These are phyloP conservation scores for Platyrinchus mystaceus DNA, from an alignment of 2,797 vertebrate genomes.

Conservation along the genomic window DNA sequence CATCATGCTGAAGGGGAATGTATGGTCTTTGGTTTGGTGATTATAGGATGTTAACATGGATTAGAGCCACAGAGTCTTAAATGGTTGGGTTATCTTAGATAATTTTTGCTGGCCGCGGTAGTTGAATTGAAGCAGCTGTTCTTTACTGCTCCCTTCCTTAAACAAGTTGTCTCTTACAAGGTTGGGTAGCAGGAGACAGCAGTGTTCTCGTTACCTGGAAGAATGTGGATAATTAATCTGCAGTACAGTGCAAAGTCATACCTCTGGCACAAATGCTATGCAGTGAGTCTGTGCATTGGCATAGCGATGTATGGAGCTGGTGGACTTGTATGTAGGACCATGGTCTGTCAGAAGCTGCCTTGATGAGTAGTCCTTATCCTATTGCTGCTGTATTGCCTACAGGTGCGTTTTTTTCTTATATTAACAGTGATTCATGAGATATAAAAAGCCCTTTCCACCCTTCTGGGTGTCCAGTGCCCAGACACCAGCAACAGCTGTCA, in stretches of 20 bases:
- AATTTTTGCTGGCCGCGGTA: neutral
- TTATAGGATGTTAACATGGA: neutral
- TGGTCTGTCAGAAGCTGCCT: neutral
- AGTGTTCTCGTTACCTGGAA: neutral
- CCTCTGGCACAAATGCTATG: neutral
- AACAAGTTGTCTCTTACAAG: neutral
- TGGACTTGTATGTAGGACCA: neutral
- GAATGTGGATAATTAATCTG: accelerated
- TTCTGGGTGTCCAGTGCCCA: neutral
- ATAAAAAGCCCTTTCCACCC: neutral
- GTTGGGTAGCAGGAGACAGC: neutral
- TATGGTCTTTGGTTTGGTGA: neutral
- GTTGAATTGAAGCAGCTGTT: neutral
- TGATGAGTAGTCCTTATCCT: neutral
- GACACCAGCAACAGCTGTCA: neutral
- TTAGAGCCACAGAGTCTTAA: neutral
- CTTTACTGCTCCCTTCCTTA: neutral
- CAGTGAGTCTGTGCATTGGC: neutral
- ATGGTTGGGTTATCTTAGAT: neutral
- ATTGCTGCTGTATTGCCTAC: neutral
- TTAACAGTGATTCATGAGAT: neutral
- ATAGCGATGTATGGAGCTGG: accelerated
- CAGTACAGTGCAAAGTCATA: neutral
- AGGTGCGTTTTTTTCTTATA: neutral
- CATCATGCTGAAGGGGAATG: accelerated